These are phyloP conservation scores for Rhimphoctona megacephalus DNA, from an alignment of 2,888 invertebrate genomes.

Conservation along the genomic window DNA sequence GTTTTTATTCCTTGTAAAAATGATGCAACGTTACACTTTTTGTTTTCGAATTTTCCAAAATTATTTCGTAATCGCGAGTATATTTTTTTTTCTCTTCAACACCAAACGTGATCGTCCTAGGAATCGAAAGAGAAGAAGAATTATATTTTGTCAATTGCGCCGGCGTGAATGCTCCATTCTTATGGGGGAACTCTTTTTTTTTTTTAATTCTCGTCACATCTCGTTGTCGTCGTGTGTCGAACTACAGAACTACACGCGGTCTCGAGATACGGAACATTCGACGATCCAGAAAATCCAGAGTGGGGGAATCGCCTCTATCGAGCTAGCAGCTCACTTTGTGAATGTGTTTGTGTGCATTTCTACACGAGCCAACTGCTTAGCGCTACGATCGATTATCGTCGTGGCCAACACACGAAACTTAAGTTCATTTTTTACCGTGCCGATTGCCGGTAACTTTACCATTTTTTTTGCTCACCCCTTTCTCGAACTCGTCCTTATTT, in stretches of 20 bases:
- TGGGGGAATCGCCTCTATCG: slow-evolving; percentile 7
- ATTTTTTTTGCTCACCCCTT: neutral
- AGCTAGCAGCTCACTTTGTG: neutral
- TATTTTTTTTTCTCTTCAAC: neutral
- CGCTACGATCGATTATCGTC: slow-evolving; percentile 16
- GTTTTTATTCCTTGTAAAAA: neutral
- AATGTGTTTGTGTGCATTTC: neutral
- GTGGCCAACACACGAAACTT: neutral
- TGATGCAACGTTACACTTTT: neutral
- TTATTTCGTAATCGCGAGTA: neutral
- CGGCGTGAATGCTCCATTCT: slow-evolving; percentile 5
- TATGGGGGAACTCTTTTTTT: neutral
- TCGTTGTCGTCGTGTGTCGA: slow-evolving; percentile 33
- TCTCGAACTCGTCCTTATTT: neutral
- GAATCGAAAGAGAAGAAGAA: neutral
- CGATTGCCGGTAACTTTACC: neutral
- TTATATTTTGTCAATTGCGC: slow-evolving; percentile 9
- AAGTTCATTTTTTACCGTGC: neutral
- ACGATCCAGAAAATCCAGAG: neutral
- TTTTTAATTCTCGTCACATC: neutral
- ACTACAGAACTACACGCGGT: neutral
- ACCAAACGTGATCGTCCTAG: neutral
- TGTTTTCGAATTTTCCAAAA: neutral
- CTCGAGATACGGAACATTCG: slow-evolving; percentile 1
- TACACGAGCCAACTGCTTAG: neutral